Evolutionary conservation across 2,113 vertebrate species (phyloP).

Genomic region (Silurus asotus): DNA sequence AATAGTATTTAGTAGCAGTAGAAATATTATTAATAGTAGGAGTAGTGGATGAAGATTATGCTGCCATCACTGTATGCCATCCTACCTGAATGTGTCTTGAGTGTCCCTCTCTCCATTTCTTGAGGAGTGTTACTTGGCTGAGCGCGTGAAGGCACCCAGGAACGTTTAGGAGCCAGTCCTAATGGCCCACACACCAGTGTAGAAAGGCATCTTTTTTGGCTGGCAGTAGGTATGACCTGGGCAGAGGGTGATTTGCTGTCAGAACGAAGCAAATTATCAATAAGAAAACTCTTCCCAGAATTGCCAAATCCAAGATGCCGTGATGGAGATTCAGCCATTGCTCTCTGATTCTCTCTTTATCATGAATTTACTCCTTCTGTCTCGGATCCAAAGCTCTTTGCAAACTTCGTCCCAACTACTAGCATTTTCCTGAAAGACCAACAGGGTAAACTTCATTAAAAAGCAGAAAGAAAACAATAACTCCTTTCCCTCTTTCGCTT

Average conservation of each 20-base stretch:
- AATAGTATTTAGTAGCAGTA: neutral
- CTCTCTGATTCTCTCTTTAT: constrained; percentile 43
- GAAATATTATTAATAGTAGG: neutral
- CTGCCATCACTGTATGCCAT: neutral
- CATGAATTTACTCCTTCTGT: constrained; percentile 21
- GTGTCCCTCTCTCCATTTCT: constrained; percentile 1
- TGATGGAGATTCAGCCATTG: constrained; percentile 74
- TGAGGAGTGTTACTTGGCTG: constrained; percentile 35
- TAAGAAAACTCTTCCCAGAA: constrained; percentile 91
- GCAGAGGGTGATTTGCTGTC: constrained; percentile 65
- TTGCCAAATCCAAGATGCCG: constrained; percentile 78
- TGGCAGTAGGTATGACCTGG: constrained; percentile 59
- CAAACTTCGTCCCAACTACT: constrained; percentile 60
- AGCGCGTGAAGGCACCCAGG: constrained; percentile 75
- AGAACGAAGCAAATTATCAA: constrained; percentile 86
- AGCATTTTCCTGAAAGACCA: constrained; percentile 63
- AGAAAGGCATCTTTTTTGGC: constrained; percentile 69
- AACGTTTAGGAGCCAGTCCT: constrained; percentile 59
- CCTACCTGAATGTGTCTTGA: constrained; percentile 45
- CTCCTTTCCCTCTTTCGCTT: constrained; percentile 65
- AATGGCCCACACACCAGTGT: constrained; percentile 61
- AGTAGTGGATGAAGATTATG: neutral
- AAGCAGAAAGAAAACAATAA: constrained; percentile 72
- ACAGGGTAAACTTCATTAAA: constrained; percentile 77
- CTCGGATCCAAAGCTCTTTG: constrained; percentile 1